Base-by-base conservation (phyloP, 2,113 vertebrate genomes). In the Rutilus rutilus region DNA sequence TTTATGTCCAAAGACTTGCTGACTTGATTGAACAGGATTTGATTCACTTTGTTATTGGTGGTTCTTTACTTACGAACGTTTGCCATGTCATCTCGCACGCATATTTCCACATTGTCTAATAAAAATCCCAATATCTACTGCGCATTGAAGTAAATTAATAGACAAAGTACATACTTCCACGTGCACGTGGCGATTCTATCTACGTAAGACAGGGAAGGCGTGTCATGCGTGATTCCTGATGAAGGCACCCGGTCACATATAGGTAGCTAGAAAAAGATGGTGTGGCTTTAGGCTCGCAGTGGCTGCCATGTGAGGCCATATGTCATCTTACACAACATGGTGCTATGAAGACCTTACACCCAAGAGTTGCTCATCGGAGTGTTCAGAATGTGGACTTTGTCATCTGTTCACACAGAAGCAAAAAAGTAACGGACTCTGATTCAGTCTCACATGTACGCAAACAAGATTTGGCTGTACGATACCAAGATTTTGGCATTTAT, bases 281-380 rank as follows among this genome's bases (percentile, higher is more conserved):
- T 83, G 50, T 50, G 67, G 67, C 54, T 83, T 84, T 83, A 64
- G 21, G 60, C 50, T 45, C 57, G n/a, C 84, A 65, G 79, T 83
- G 71, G n/a, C 23, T 54, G 80, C 54, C 75, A 65, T 64, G 77
- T 82, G 74, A 73, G 36, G 82, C 86, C 86, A 89, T 89, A 80
- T 88, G 88, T 84, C 78, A 83, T 82, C 73, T 67, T 60, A 81
- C 54, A 83, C 78, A 85, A 75, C 78, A 25, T 81, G 67, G 19
- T 69, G 52, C 64, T 82, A 23, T 64, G 30, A 69, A 78, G 76
- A 82, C 54, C 30, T 69, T 62, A 62, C 64, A 77, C 23, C 47
- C 64, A 57, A 67, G 73, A 87, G 47, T 71, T 78, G 39, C 36
- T 85, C 73, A 73, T 42, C 69, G 78, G 78, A 82, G 33, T 57